Evolutionary conservation across 2,888 invertebrate species (phyloP).

Genomic region (Zeuzera pyrina): DNA sequence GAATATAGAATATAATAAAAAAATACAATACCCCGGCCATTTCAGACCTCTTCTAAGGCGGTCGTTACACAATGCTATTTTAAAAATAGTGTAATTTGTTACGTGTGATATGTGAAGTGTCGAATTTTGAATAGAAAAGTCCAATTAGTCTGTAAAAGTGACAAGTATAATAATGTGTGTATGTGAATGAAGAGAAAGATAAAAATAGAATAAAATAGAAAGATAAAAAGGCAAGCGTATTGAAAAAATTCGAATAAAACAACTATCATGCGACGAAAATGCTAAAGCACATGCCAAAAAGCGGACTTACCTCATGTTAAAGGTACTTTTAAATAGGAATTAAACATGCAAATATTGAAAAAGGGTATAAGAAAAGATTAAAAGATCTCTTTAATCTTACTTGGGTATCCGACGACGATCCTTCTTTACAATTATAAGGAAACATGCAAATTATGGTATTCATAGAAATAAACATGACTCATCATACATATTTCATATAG

Average conservation of each 20-base stretch:
- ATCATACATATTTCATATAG: constrained; percentile 18
- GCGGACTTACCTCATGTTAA: constrained; percentile 40
- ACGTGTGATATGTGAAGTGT: constrained; percentile 58
- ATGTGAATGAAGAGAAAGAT: constrained; percentile 50
- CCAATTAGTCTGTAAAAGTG: constrained; percentile 51
- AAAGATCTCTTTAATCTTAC: constrained; percentile 56
- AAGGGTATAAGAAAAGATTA: constrained; percentile 40
- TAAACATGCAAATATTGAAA: constrained; percentile 40
- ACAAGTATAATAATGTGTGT: constrained; percentile 32
- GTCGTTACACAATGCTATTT: constrained; percentile 20
- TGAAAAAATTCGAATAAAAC: constrained; percentile 28
- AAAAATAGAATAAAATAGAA: constrained; percentile 48
- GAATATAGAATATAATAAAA: constrained; percentile 28
- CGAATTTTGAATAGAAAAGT: constrained; percentile 51
- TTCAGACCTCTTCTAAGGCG: constrained; percentile 53
- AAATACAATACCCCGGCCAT: constrained; percentile 62
- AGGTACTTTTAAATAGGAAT: too few relatives aligned
- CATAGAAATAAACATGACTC: constrained; percentile 38
- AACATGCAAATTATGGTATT: constrained; percentile 48
- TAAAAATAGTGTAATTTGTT: constrained; percentile 36
- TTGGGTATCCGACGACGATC: constrained; percentile 71
- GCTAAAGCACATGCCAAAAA: constrained; percentile 51
- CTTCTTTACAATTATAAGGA: constrained; percentile 43
- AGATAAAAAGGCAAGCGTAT: constrained; percentile 53
- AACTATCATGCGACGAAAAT: constrained; percentile 63